Conservation (phyloP, 2,888 invertebrate species). For the Archips xylosteana region DNA sequence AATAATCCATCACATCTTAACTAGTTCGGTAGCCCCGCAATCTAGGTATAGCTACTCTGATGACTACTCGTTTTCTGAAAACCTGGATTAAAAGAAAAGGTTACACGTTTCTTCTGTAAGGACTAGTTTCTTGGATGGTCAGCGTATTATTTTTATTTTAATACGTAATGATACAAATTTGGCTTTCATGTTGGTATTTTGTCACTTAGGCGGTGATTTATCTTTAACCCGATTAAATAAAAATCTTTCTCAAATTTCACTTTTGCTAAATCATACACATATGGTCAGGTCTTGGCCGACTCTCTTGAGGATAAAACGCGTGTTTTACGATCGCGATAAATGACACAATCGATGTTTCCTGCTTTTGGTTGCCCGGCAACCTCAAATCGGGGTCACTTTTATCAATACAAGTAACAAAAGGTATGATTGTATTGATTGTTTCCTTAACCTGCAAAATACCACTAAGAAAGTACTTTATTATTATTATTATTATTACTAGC, state of each 20-base stretch:
- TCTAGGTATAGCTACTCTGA: too few relatives aligned
- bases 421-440: background rate
- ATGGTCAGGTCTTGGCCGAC: constrained; percentile 1
- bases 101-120: too few relatives aligned
- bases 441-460: background rate
- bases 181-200: too few relatives aligned
- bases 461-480: background rate
- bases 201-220: background rate
- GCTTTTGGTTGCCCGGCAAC: background rate
- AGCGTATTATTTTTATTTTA: too few relatives aligned
- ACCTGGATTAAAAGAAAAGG: too few relatives aligned
- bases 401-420: background rate
- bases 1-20: too few relatives aligned
- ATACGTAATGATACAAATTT: too few relatives aligned
- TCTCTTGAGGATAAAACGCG: constrained; percentile 24
- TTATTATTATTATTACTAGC: too few relatives aligned
- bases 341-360: constrained; percentile 16
- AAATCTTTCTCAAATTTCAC: background rate
- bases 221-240: background rate
- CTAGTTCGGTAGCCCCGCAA: too few relatives aligned
- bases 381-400: background rate
- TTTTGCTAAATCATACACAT: background rate
- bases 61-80: too few relatives aligned
- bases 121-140: too few relatives aligned
- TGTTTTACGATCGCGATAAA: constrained; percentile 29